Conservation (phyloP, 2,797 vertebrate species). For the Taeniopygia guttata region DNA sequence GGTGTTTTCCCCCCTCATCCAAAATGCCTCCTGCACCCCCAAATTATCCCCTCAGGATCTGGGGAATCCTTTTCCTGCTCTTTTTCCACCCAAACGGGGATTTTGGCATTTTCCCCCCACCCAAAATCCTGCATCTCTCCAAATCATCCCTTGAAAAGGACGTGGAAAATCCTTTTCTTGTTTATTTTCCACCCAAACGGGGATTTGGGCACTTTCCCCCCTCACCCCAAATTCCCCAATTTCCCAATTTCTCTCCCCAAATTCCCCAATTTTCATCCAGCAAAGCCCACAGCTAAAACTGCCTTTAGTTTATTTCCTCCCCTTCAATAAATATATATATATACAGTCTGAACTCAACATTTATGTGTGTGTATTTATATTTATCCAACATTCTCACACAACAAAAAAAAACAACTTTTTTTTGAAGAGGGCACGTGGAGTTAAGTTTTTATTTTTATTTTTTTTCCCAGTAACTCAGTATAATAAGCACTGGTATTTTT, state of each 20-base stretch:
- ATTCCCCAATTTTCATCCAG: background rate
- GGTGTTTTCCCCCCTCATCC: background rate
- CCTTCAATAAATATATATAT: constrained; percentile 67
- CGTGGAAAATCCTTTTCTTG: background rate
- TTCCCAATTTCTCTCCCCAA: background rate
- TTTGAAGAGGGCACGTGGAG: constrained; percentile 65
- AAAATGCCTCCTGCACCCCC: background rate
- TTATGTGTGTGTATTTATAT: constrained; percentile 65
- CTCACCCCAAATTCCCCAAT: fast-evolving
- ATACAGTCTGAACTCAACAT: constrained; percentile 58
- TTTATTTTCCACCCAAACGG: background rate
- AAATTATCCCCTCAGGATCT: fast-evolving
- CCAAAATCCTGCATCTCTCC: too few relatives aligned
- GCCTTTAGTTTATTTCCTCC: constrained; percentile 58
- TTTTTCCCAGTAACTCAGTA: constrained; percentile 78
- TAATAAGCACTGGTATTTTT: constrained; percentile 95
- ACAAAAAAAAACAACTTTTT: constrained; percentile 30
- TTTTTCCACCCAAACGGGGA: too few relatives aligned
- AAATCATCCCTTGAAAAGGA: background rate
- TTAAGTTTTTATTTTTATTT: constrained; percentile 28
- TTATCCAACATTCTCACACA: constrained; percentile 35
- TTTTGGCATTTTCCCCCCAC: too few relatives aligned
- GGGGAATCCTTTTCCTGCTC: too few relatives aligned
- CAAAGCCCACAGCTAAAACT: constrained; percentile 48
- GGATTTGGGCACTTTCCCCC: background rate